Evolutionary conservation across 2,888 invertebrate genomes (phyloP).

Genomic region (Pristionchus arcanus): DNA sequence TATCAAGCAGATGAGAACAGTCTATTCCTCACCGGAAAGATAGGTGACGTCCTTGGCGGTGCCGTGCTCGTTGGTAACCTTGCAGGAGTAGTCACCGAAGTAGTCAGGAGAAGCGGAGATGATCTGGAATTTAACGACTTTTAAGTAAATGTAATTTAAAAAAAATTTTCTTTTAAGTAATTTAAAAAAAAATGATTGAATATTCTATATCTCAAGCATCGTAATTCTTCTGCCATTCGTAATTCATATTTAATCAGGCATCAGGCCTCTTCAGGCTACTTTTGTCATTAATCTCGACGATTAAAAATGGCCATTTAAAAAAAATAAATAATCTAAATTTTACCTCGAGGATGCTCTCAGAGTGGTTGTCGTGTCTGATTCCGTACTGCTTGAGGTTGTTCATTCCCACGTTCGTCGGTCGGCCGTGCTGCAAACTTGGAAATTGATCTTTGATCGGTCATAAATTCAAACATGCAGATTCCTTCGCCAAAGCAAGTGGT

Average conservation of each 20-base stretch:
- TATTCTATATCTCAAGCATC: no score
- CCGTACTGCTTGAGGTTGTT: constrained; percentile 50
- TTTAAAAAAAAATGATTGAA: no score
- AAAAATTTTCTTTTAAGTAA: no score
- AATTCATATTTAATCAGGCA: no score
- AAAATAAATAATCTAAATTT: neutral
- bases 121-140: neutral
- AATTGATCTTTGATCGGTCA: no score
- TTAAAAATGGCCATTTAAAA: neutral
- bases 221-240: no score
- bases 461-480: neutral
- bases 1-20: no score
- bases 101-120: constrained; percentile 48
- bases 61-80: constrained; percentile 67
- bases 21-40: constrained; percentile 64
- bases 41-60: constrained; percentile 63
- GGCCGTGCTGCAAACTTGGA: neutral
- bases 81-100: constrained; percentile 70
- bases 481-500: no score
- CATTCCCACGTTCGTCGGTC: neutral
- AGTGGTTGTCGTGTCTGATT: neutral
- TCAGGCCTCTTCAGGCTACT: no score
- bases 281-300: no score
- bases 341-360: constrained; percentile 51
- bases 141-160: no score